Evolutionary conservation across 2,113 vertebrate species (phyloP), one percentile per base, ranked within the genome.

Genomic region (Craseonycteris thonglongyai): DNA sequence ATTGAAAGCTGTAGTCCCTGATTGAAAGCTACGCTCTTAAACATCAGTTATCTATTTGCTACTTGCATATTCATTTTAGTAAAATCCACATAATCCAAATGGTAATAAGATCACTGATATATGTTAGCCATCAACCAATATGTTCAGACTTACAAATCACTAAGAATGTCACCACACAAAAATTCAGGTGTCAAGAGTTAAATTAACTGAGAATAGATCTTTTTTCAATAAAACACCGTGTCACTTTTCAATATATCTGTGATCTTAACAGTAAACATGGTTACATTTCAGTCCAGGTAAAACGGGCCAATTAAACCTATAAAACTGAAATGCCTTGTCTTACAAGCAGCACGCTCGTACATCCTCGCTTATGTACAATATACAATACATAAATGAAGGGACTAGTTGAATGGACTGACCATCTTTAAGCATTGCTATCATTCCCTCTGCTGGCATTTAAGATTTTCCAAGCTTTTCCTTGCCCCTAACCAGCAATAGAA

Each of bases 21-120:
- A 61, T 13, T 30, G 49, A 91, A 95, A 81, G 83, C 71, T 56
- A 65, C 21, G 4, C 13, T 58, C n/a, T 91, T 65, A 40, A 72
- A 51, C 76, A 16, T 35, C 35, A 78, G 47, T 63, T 93, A 80
- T 76, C 12, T 69, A 85, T 47, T 56, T 92, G 30, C 22, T 87
- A 66, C 33, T 51, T 88, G 8, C 69, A 49, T 63, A 69, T 28
- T 69, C 33, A 71, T 49, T 94, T 90, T 86, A 47, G 59, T 88
- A 84, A 95, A 94, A 89, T 45, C 40, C 49, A 95, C 49, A 61
- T 56, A 85, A 87, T 35, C 5, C 38, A 96, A 95, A 35, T 13
- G 19, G 24, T 30, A 51, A 49, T 10, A 71, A 82, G 51, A 76
- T 78, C 47, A 92, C 18, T 68, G 21, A 38, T 14, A 54, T 33